A percentile compares a stretch with the other conserved stretches of the same genome.
These are phyloP conservation scores for Ceratitis capitata DNA, from an alignment of 1,140 invertebrate genomes.

Conservation along the genomic window DNA sequence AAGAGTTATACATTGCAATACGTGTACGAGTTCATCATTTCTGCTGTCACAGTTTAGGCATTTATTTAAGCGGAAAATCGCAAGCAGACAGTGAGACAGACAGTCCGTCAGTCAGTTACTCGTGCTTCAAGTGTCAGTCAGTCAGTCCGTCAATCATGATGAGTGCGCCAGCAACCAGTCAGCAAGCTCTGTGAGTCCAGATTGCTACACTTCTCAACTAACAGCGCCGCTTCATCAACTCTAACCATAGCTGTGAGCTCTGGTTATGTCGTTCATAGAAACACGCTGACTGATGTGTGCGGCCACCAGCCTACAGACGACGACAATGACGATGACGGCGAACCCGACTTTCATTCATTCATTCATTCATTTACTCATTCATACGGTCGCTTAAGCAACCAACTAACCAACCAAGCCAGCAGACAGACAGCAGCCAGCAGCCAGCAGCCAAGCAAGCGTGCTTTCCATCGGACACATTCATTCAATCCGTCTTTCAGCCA, in stretches of 20 bases:
- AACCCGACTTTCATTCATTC: not conserved
- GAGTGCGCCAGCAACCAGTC: too few species aligned
- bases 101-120: not conserved
- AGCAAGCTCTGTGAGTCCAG: not conserved
- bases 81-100: not conserved
- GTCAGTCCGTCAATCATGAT: too few species aligned
- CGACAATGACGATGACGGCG: too few species aligned
- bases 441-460: too few species aligned
- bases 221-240: not conserved
- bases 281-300: not conserved
- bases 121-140: conserved; percentile 1
- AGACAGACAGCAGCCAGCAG: not conserved
- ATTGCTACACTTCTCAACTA: too few species aligned
- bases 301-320: not conserved
- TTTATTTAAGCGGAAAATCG: not conserved
- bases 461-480: too few species aligned
- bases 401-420: not conserved
- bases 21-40: not conserved
- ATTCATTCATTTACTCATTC: not conserved
- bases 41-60: conserved; percentile 29
- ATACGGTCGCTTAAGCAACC: not conserved
- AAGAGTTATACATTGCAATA: not conserved
- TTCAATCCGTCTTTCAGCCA: not conserved
- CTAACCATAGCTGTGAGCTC: not conserved
- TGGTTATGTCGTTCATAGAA: not conserved